Evolutionary conservation across 2,797 vertebrate species (phyloP), one percentile per base, ranked within the genome.

Genomic region (Halcyon chelicuti): DNA sequence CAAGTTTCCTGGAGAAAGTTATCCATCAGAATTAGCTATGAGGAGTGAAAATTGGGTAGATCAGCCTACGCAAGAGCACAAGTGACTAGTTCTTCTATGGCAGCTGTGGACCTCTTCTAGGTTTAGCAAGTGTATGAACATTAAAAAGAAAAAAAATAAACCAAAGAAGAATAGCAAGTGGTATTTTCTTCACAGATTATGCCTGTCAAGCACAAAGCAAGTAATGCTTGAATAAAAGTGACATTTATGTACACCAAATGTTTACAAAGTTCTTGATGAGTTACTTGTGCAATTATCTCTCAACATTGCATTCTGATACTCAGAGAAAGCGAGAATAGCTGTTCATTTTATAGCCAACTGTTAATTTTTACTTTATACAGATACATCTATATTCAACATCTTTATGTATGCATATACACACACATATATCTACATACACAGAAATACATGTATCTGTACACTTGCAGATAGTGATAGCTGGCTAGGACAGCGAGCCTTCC

Each of bases 201-300:
- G 28, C 47, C 60, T 94, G 75, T 73, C 70, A 95, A 96, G 88
- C 60, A 79, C 42, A 80, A 88, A 90, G 61, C 83, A 92, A 77
- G 54, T 28, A 92, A 58, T 37, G 20, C 65, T 91, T 91, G 72
- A 89, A 81, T 47, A 92, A 90, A 95, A 93, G 51, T 84, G 81
- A 79, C 86, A 86, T 91, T 92, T 92, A 91, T n/a, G 49, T 75
- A 94, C 35, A 58, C 68, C 86, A 68, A 91, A 90, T 88, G 91
- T 94, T 97, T 96, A 96, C 1, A 2, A 91, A 93, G 80, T 89
- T 94, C 78, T 94, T 82, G 61, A 70, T 76, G 40, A 81, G 22
- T 90, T 94, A 55, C 68, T 86, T 93, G 40, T 79, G 75, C 81
- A 93, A 89, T 94, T 89, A 81, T 96, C 80, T 95, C 83, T 91